Evolutionary conservation across 2,888 invertebrate species (phyloP).

Genomic region (Sisyra nigra): DNA sequence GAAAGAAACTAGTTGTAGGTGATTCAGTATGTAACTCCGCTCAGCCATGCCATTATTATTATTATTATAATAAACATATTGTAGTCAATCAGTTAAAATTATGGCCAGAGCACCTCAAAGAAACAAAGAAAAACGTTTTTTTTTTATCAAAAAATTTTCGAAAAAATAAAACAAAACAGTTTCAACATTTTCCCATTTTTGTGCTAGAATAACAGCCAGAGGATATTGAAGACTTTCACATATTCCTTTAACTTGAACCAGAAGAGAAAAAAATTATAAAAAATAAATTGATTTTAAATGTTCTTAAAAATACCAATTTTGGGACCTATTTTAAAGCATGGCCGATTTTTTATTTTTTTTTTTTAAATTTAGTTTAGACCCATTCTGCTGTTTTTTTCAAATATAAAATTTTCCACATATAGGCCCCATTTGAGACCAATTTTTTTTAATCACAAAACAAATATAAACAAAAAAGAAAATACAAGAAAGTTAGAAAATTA

Average conservation of each 20-base stretch:
- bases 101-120: conserved; percentile 9
- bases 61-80: conserved; percentile 3
- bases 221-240: conserved; percentile 1
- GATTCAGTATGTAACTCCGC: conserved; percentile 2
- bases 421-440: conserved; percentile 19
- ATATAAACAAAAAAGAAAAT: conserved; percentile 15
- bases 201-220: conserved; percentile 10
- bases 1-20: conserved; percentile 13
- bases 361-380: conserved; percentile 15
- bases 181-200: conserved; percentile 9
- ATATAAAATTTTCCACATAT: conserved; percentile 15
- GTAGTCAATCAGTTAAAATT: conserved; percentile 4
- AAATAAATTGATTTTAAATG: conserved; percentile 9
- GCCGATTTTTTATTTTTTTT: conserved; percentile 16
- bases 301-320: conserved; percentile 6
- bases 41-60: conserved; percentile 7
- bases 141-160: conserved; percentile 1
- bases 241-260: background rate
- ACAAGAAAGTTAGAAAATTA: conserved; percentile 14
- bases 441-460: conserved; percentile 15
- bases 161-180: background rate
- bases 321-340: conserved; percentile 9
- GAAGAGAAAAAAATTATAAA: conserved; percentile 5
- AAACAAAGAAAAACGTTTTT: conserved; percentile 4
- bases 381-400: conserved; percentile 9